Base-by-base conservation (phyloP, 2,797 vertebrate genomes). In the Chaenodraco wilsoni region DNA sequence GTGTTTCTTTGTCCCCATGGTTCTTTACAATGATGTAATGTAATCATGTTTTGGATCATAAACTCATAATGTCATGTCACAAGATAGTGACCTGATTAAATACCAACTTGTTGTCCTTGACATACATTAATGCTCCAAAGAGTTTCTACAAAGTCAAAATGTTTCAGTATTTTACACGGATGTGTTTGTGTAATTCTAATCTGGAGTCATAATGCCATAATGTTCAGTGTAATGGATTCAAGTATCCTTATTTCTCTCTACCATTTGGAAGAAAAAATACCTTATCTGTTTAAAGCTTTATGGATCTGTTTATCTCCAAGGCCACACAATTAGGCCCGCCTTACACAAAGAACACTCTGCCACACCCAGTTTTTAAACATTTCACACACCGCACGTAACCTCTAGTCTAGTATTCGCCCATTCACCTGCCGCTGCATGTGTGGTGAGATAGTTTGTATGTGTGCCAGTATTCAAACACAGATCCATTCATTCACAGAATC, bases 241-340 rank as follows among this genome's bases (percentile, higher is more conserved):
- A 66, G 16, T 27, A 46, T 15, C 37, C 23, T 70, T 48, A 57
- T 65, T 27, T 3, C 37, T 17, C 27, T 58, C 37, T 60, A 33
- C 0, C 1, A 58, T 73, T 68, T 73, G 41, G 54, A 68, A 74
- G 37, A 54, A 73, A 79, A 79, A 63, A 54, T 41, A 82, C 78
- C 78, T 88, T 79, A 86, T 83, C 74, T 58, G 14, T 86, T 89
- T 84, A 88, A 81, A 69, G 76, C 74, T 90, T 84, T 85, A 79
- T 86, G 63, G 78, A 81, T 79, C 55, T 78, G 65, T 73, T 21
- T 83, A 67, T 72, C 55, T 72, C 46, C 66, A 58, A 64, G 49
- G 61, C 49, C 23, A 46, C 40, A 57, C 61, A 73, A 81, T 60
- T 75, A 82, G 9, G 46, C 75, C 74, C 55, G 68, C 65, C 63